Evolutionary conservation across 2,888 invertebrate genomes (phyloP), one percentile per base, ranked within the genome.

Genomic region (Argyra leucocephala): DNA sequence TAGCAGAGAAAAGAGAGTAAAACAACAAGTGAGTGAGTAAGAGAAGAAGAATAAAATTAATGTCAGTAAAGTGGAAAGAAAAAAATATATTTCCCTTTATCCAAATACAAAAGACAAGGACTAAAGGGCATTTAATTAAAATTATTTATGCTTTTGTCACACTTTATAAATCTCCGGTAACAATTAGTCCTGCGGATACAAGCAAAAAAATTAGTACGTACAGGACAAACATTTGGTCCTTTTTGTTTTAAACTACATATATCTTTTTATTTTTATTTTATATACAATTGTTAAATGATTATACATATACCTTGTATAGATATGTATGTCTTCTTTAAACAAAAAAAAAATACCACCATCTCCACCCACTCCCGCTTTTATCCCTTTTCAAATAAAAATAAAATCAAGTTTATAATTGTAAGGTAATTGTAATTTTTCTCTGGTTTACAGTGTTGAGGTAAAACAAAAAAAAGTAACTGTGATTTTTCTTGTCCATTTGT

Each of bases 91-190:
- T 23, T 23, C 12, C n/a, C 23, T 26, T 36, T 23, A 37, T 18
- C n/a, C 12, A 57, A 59, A 61, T 66, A 64, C 22, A 64, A 65
- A n/a, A 58, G 61, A 64, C 61, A 64, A 36, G 23, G 67, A 68
- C 69, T 69, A 68, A 69, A 70, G 70, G 71, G 68, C 68, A 70
- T 71, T 71, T 71, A 71, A 71, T 71, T 71, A 71, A 71, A 71
- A 71, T 71, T 70, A 71, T 70, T 70, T 71, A 70, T 70, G 70
- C 70, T 69, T 70, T 69, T 71, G 70, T 71, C 71, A 69, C 70
- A 71, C 70, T 67, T 70, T 68, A 69, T 69, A 69, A 69, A 69
- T 70, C 70, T 71, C 70, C 60, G 67, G 65, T 70, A 69, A 69
- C 70, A 69, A 68, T 69, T 67, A 68, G 68, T 68, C 66, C 68